These are phyloP conservation scores for Hafferia zeledoni DNA, from an alignment of 2,797 vertebrate genomes.

Conservation along the genomic window DNA sequence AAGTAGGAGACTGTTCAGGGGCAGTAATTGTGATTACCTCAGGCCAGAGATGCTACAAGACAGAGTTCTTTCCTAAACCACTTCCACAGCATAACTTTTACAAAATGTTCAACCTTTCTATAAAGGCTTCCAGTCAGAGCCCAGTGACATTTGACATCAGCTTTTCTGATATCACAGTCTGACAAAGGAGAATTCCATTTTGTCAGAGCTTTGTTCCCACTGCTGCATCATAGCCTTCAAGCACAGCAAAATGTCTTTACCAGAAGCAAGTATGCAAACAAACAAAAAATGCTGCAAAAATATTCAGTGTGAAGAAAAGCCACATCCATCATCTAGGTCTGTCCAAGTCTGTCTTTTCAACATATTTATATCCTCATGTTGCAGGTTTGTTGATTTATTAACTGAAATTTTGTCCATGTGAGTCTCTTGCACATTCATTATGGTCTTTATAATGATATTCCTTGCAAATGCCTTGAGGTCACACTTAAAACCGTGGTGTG, in stretches of 20 bases:
- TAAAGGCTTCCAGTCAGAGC: background rate
- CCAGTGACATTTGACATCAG: background rate
- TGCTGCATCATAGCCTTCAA: background rate
- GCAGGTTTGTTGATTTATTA: constrained; percentile 21
- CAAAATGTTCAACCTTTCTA: background rate
- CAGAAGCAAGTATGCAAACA: background rate
- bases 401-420: background rate
- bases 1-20: background rate
- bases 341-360: background rate
- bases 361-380: background rate
- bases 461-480: constrained; percentile 31
- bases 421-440: background rate
- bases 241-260: background rate
- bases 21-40: background rate
- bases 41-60: background rate
- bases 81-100: background rate
- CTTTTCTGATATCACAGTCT: background rate
- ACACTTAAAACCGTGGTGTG: constrained; percentile 22
- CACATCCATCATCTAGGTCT: background rate
- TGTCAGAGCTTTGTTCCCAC: background rate
- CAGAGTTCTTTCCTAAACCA: background rate
- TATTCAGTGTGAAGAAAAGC: constrained; percentile 11
- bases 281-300: constrained; percentile 33
- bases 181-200: background rate
- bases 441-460: background rate